phyloP scores from a whole-genome alignment of 2,113 vertebrate genomes.

The Paraplagusia blochii region DNA sequence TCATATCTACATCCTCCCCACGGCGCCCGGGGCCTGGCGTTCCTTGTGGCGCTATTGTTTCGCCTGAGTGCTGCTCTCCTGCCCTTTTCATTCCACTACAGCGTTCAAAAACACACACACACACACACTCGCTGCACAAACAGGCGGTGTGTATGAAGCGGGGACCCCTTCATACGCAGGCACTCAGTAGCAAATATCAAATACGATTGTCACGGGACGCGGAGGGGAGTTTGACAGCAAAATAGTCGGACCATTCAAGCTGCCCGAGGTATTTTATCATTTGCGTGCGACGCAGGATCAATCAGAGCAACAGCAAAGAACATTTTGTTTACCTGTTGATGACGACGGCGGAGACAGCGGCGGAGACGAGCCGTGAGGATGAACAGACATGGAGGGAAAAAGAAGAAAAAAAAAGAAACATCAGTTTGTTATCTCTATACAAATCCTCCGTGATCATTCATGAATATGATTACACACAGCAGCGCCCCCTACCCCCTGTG shows the following conservation, averaged over 20 bases:
- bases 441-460: constrained; percentile 21
- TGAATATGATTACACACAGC: constrained; percentile 4
- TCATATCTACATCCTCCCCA: constrained; percentile 72
- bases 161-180: constrained; percentile 31
- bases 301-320: constrained; percentile 19
- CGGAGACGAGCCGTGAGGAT: constrained; percentile 24
- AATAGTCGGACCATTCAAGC: constrained; percentile 45
- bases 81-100: constrained; percentile 69
- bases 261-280: constrained; percentile 33
- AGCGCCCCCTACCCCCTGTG: too few species aligned
- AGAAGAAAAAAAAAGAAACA: constrained; percentile 35
- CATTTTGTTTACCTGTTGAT: constrained; percentile 70
- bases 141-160: constrained; percentile 45
- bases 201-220: constrained; percentile 58
- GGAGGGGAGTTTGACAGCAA: constrained; percentile 57
- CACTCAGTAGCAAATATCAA: constrained; percentile 62
- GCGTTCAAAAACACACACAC: constrained; percentile 32
- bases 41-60: constrained; percentile 68
- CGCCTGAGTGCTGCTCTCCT: constrained; percentile 69
- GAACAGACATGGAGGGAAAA: constrained; percentile 47
- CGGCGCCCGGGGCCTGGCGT: constrained; percentile 65
- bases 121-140: constrained; percentile 26
- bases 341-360: not conserved
- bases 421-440: constrained; percentile 48
- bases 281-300: constrained; percentile 26